Evolutionary conservation across 1,140 invertebrate genomes (phyloP).

Genomic region (Heliconius hewitsoni): DNA sequence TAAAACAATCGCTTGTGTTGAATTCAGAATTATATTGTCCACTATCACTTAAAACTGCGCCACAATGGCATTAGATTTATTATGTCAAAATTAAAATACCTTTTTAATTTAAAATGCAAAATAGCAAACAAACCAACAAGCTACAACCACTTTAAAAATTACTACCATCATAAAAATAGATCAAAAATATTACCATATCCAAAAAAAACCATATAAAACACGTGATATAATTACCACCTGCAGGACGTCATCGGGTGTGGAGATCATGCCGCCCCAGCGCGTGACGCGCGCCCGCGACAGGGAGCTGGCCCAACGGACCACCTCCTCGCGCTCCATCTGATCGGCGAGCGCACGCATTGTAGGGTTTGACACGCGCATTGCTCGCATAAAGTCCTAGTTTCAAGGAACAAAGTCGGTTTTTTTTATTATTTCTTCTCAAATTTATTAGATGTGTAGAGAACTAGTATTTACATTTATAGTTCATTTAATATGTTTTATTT

Average conservation of each 20-base stretch:
- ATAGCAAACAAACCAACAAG: too few species aligned
- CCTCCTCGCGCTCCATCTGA: slow-evolving; percentile 96
- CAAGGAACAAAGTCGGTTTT: not conserved
- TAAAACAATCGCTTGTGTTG: too few species aligned
- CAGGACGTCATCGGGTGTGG: slow-evolving; percentile 95
- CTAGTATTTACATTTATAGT: too few species aligned
- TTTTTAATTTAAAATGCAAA: too few species aligned
- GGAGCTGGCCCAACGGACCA: slow-evolving; percentile 94
- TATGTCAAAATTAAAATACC: too few species aligned
- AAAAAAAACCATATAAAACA: not conserved
- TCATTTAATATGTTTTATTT: too few species aligned
- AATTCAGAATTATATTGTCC: too few species aligned
- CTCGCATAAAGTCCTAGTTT: slow-evolving; percentile 92
- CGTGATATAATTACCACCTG: slow-evolving; percentile 84
- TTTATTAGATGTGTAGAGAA: not conserved
- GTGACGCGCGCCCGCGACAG: slow-evolving; percentile 93
- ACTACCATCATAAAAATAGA: too few species aligned
- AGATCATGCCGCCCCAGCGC: slow-evolving; percentile 98
- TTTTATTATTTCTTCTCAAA: not conserved
- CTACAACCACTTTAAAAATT: too few species aligned
- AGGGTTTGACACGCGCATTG: slow-evolving; percentile 94
- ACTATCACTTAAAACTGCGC: too few species aligned
- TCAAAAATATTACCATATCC: not conserved
- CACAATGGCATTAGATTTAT: too few species aligned
- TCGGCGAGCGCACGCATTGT: slow-evolving; percentile 93